Evolutionary conservation across 2,888 invertebrate genomes (phyloP).

Genomic region (Hypena proboscidalis): DNA sequence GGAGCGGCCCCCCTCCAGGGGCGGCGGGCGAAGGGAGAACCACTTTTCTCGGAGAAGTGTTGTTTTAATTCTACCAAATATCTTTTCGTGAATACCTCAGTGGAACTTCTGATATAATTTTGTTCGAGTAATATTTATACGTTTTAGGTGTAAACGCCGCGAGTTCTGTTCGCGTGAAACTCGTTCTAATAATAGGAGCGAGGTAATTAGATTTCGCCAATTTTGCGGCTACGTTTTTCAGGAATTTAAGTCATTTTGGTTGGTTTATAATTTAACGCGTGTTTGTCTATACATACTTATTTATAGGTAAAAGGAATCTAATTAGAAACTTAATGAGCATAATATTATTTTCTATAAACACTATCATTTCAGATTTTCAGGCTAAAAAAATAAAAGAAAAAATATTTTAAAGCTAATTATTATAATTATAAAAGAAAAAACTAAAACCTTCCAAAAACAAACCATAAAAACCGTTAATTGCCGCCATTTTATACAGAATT

Average conservation of each 20-base stretch:
- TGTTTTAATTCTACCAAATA: conserved; percentile 85
- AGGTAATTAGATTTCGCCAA: conserved; percentile 42
- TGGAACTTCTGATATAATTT: conserved; percentile 82
- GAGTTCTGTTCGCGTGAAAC: conserved; percentile 43
- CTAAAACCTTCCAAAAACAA: conserved; percentile 12
- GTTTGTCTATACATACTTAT: too few relatives aligned
- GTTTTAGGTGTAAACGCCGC: conserved; percentile 70
- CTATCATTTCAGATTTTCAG: too few relatives aligned
- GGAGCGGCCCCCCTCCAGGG: conserved; percentile 55
- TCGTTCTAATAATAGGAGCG: conserved; percentile 45
- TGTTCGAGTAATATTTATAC: conserved; percentile 75
- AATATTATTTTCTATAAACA: too few relatives aligned
- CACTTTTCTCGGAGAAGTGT: conserved; percentile 82
- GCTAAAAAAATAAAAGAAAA: too few relatives aligned
- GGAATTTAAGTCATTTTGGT: conserved; percentile 9
- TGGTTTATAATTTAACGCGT: too few relatives aligned
- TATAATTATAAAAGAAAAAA: conserved; percentile 4
- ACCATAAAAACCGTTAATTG: conserved; percentile 37
- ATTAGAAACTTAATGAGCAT: too few relatives aligned
- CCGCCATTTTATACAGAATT: conserved; percentile 47
- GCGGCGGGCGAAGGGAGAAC: conserved; percentile 61
- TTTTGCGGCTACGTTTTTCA: conserved; percentile 17
- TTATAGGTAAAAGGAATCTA: too few relatives aligned
- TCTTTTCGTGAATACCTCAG: conserved; percentile 84
- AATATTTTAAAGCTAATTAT: background rate